phyloP scores from a whole-genome alignment of 2,113 vertebrate species.

The Notarius lentiginosus region DNA sequence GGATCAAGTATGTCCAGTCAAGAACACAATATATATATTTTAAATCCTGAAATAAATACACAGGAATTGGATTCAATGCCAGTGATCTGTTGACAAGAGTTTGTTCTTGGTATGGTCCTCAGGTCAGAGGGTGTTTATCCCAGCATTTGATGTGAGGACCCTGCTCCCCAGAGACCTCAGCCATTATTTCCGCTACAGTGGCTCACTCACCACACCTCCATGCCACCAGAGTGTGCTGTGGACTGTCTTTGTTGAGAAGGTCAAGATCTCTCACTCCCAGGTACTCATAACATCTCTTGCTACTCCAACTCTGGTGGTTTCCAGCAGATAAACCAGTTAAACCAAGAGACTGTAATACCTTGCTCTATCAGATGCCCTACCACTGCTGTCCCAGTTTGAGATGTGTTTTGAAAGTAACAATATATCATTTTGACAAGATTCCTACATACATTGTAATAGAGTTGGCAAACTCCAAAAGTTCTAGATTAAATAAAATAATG shows the following conservation, averaged over 20 bases:
- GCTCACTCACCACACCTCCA: constrained; percentile 89
- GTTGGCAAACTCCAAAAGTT: background rate
- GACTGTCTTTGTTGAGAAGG: constrained; percentile 79
- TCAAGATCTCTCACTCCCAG: constrained; percentile 79
- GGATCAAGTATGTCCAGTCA: background rate
- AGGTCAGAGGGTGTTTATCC: constrained; percentile 79
- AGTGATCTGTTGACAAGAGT: background rate
- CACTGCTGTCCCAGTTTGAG: background rate
- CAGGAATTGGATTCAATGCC: too few relatives aligned
- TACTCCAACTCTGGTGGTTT: background rate
- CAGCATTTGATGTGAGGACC: constrained; percentile 76
- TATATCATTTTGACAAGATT: background rate
- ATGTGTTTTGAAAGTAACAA: background rate
- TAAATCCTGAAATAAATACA: background rate
- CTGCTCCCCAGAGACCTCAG: constrained; percentile 77
- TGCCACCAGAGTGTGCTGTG: constrained; percentile 87
- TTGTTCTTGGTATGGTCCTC: constrained; percentile 15
- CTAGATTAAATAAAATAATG: background rate
- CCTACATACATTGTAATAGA: background rate
- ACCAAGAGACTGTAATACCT: background rate
- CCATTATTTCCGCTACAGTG: constrained; percentile 86
- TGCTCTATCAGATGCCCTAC: background rate
- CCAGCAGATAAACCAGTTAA: background rate
- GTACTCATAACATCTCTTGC: constrained; percentile 57
- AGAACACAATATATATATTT: background rate